These are phyloP conservation scores for Andrena flavipes DNA, from an alignment of 2,888 invertebrate genomes.

Conservation along the genomic window DNA sequence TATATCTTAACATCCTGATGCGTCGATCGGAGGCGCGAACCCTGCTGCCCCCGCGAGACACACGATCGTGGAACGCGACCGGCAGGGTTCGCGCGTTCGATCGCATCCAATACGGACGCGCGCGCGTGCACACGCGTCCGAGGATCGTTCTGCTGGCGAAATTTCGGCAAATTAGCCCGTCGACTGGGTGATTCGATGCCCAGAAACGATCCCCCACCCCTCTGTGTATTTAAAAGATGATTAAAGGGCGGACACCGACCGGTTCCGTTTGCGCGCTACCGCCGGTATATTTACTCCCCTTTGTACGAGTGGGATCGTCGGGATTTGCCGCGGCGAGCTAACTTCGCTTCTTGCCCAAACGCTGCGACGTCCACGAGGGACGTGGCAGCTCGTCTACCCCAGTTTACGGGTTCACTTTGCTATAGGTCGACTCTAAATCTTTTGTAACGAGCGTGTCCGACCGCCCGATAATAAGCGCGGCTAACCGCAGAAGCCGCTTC, in stretches of 20 bases:
- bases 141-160: neutral
- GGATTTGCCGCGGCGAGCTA: no score
- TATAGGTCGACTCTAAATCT: neutral
- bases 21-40: constrained; percentile 8
- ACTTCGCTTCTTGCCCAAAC: no score
- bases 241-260: no score
- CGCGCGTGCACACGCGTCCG: neutral
- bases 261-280: no score
- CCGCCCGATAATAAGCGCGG: neutral
- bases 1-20: constrained; percentile 44
- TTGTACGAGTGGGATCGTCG: no score
- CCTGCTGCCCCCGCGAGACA: neutral
- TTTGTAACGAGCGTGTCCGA: constrained; percentile 5
- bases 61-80: neutral
- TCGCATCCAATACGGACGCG: neutral
- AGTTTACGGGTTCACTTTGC: no score
- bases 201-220: no score
- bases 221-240: no score
- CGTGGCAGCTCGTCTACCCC: no score
- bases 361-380: no score
- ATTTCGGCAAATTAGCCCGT: neutral
- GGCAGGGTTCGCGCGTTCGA: neutral
- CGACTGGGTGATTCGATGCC: no score
- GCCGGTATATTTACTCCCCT: no score
- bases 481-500: neutral